Base-by-base conservation (phyloP, 2,797 vertebrate genomes). In the Smutsia temminckii region DNA sequence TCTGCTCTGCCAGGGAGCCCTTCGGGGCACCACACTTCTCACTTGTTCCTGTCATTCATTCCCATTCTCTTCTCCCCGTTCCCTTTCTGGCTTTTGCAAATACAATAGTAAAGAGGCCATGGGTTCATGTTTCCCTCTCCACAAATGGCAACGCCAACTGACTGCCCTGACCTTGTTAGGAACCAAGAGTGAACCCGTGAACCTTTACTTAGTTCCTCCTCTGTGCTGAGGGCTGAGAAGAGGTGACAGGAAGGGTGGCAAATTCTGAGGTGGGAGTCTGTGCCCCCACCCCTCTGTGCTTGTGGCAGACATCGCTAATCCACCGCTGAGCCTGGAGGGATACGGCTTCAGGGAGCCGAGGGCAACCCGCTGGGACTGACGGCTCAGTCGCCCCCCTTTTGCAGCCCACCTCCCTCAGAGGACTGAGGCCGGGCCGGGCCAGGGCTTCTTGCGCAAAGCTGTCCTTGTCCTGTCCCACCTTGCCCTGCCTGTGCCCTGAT, bases 401-500 rank as follows among this genome's bases (percentile, higher is more conserved):
- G 84, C 9, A 83, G 49, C 71, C 79, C 32, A 42, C 49, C 81
- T 83, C 49, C 72, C 86, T 23, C 61, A 2, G 23, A 94, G 77
- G 61, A 95, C 69, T 61, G 87, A 85, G 87, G 89, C 75, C 94
- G 53, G 25, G 55, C 89, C 49, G 25, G 55, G 55, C 85, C 64
- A 85, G 86, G 81, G 59, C 34, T 95, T 88, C 69, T 40, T 87
- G 40, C 27, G 93, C 64, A 92, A 94, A 59, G 46, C 79, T 91
- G 61, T 93, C 91, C 89, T 90, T 72, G 80, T 94, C 63, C 57
- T 88, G 81, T 89, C 57, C 89, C 86, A 74, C 79, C 66, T 83
- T 8, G 20, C 53, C 37, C 69, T 89, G 91, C 49, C 93, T 23
- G 29, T 95, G 97, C 37, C 95, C 96, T 97, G 95, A 96, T 97